phyloP scores from a whole-genome alignment of 2,888 invertebrate species.

The Macrophya annulata region DNA sequence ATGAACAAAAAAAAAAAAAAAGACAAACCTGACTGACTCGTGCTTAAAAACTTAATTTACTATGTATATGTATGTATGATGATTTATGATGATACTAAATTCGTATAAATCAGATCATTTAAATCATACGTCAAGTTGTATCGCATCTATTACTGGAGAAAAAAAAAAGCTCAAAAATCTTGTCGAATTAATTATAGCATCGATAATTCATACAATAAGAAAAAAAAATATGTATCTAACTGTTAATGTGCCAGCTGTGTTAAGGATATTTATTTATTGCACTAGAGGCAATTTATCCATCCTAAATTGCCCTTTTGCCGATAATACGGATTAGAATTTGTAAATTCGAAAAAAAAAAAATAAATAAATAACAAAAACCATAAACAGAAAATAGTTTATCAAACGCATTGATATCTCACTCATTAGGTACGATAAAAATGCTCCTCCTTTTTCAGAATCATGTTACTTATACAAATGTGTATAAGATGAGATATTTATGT shows the following conservation, averaged over 20 bases:
- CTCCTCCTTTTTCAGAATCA: neutral
- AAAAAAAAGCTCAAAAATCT: neutral
- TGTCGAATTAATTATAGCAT: neutral
- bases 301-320: neutral
- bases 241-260: neutral
- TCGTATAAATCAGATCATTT: neutral
- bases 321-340: neutral
- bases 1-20: neutral
- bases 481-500: slow-evolving; percentile 7
- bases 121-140: neutral
- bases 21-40: neutral
- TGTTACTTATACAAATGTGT: slow-evolving; percentile 7
- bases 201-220: neutral
- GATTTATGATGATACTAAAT: neutral
- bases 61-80: neutral
- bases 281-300: neutral
- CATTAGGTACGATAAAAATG: slow-evolving; percentile 18
- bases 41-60: neutral
- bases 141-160: neutral
- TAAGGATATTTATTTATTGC: slow-evolving; percentile 17
- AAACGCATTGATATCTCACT: neutral
- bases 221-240: neutral
- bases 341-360: neutral
- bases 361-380: neutral
- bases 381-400: neutral